Conservation (phyloP, 2,113 vertebrate genomes). For the Catharus fuscescens region DNA sequence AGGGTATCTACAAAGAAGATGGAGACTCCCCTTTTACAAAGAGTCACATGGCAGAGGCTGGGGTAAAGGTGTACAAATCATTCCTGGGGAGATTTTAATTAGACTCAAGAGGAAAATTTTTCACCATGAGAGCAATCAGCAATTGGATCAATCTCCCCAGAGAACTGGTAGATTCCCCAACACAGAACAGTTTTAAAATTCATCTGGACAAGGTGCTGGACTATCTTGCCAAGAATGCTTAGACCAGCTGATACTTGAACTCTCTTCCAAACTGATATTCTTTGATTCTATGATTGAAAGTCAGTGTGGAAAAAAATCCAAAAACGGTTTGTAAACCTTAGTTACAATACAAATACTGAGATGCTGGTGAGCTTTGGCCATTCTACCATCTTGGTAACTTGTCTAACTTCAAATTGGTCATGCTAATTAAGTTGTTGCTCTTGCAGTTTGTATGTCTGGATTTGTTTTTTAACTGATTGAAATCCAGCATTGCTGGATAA, state of each 20-base stretch:
- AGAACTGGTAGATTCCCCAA: neutral
- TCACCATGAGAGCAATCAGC: neutral
- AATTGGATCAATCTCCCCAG: neutral
- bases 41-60: neutral
- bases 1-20: neutral
- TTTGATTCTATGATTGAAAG: neutral
- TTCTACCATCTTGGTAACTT: neutral
- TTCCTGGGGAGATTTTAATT: neutral
- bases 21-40: neutral
- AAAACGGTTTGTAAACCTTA: neutral
- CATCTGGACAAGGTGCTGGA: neutral
- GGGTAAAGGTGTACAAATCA: neutral
- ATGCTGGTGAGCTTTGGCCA: neutral
- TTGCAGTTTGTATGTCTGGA: neutral
- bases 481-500: neutral
- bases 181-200: neutral
- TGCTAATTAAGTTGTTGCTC: neutral
- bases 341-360: neutral
- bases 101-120: neutral
- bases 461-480: neutral
- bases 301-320: too few relatives aligned
- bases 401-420: neutral
- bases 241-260: neutral
- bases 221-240: neutral
- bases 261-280: neutral